Percentiles rank a stretch among this genome's conserved stretches.
Conservation (phyloP, 2,888 invertebrate species). For the Eilema caniola region DNA sequence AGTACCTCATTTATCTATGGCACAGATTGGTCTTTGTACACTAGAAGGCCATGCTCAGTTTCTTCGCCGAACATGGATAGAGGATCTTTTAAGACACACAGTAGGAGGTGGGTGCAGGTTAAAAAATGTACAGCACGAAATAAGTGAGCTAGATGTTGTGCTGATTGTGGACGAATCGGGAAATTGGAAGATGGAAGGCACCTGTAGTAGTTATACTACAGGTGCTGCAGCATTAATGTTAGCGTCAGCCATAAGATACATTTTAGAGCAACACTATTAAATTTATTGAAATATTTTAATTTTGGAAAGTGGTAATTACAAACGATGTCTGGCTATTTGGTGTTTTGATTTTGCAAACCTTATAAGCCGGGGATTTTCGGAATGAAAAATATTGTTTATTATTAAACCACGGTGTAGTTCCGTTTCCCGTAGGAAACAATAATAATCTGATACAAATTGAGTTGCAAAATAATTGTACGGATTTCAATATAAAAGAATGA, state of each 20-base stretch:
- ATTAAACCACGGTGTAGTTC: no score
- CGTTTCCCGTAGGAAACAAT: no score
- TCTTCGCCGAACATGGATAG: conserved; percentile 58
- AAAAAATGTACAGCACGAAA: no score
- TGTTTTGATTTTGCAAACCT: not conserved
- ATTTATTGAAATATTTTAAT: no score
- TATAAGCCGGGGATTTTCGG: no score
- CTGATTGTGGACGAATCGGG: not conserved
- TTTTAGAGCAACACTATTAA: not conserved
- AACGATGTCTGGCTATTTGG: not conserved
- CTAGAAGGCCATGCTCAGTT: conserved; percentile 62
- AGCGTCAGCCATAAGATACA: conserved; percentile 18
- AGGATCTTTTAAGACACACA: conserved; percentile 50
- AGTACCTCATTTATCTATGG: conserved; percentile 60
- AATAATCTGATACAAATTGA: no score
- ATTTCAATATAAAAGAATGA: no score
- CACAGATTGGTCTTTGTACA: conserved; percentile 62
- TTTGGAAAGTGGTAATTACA: not conserved
- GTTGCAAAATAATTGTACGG: no score
- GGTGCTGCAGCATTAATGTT: conserved; percentile 16
- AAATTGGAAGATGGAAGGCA: not conserved
- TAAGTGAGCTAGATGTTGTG: not conserved
- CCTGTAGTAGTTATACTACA: conserved; percentile 13
- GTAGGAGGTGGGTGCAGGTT: conserved; percentile 59
- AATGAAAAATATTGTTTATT: no score